phyloP scores from a whole-genome alignment of 1,140 invertebrate genomes.

The Rhopalosiphum padi region DNA sequence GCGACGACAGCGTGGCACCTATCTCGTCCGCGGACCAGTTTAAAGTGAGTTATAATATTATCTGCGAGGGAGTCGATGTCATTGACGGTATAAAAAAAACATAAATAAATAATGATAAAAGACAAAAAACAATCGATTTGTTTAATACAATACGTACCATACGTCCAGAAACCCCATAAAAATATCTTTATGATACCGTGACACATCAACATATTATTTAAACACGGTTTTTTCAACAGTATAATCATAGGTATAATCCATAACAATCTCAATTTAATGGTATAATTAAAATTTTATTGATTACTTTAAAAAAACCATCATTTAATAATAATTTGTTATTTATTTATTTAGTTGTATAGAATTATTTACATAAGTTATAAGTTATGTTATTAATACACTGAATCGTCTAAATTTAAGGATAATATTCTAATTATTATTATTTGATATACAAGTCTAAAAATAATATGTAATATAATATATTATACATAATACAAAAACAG shows the following conservation, averaged over 20 bases:
- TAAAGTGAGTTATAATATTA: conserved; percentile 7
- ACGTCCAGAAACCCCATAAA: background rate
- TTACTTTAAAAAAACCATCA: background rate
- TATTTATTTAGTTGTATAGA: background rate
- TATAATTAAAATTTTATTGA: background rate
- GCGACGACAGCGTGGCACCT: background rate
- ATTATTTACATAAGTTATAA: background rate
- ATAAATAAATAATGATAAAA: background rate
- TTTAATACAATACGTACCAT: background rate
- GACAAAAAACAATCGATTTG: background rate
- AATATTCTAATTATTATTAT: no score
- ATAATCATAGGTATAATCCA: background rate
- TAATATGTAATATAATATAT: no score
- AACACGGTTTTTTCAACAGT: background rate
- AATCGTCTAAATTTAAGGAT: no score
- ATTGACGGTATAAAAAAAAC: background rate
- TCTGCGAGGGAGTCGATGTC: background rate
- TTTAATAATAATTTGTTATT: background rate
- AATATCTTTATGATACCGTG: background rate
- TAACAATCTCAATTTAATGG: background rate
- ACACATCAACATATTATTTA: background rate
- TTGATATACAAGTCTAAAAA: no score
- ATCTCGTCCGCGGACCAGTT: background rate
- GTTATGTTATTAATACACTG: background rate
- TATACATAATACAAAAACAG: no score